Evolutionary conservation across 2,888 invertebrate species (phyloP).

Genomic region (Ditula angustiorana): DNA sequence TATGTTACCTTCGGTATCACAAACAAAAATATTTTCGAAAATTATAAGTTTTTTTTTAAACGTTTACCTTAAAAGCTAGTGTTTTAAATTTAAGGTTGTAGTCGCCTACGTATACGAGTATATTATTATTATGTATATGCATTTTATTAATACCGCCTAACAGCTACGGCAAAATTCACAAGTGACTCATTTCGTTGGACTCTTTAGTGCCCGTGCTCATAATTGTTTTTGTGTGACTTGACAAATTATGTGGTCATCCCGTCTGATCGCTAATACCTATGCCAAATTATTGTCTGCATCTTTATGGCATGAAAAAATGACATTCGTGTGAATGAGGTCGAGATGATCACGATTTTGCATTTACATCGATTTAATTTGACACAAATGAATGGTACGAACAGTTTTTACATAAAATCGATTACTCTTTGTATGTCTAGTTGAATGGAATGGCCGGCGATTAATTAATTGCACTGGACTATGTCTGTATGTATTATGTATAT

Average conservation of each 20-base stretch:
- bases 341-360: slow-evolving; percentile 43
- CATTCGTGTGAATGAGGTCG: slow-evolving; percentile 41
- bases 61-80: too few relatives aligned
- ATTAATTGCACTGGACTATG: slow-evolving; percentile 17
- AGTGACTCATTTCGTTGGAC: slow-evolving; percentile 33
- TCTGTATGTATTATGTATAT: slow-evolving; percentile 1
- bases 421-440: slow-evolving; percentile 19
- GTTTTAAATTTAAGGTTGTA: too few relatives aligned
- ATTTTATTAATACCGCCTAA: background rate
- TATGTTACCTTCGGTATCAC: too few relatives aligned
- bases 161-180: background rate
- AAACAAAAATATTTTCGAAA: too few relatives aligned
- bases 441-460: slow-evolving; percentile 27
- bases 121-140: too few relatives aligned
- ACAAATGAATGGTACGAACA: slow-evolving; percentile 60
- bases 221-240: slow-evolving; percentile 38
- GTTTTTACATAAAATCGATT: slow-evolving; percentile 41
- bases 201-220: slow-evolving; percentile 25
- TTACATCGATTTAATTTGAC: slow-evolving; percentile 61
- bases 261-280: slow-evolving; percentile 35
- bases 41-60: too few relatives aligned
- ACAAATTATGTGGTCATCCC: slow-evolving; percentile 33
- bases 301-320: slow-evolving; percentile 33
- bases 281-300: slow-evolving; percentile 30
- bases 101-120: too few relatives aligned